Base-by-base conservation (phyloP, 1,140 invertebrate species). In the Aphelenchoides avenae region DNA sequence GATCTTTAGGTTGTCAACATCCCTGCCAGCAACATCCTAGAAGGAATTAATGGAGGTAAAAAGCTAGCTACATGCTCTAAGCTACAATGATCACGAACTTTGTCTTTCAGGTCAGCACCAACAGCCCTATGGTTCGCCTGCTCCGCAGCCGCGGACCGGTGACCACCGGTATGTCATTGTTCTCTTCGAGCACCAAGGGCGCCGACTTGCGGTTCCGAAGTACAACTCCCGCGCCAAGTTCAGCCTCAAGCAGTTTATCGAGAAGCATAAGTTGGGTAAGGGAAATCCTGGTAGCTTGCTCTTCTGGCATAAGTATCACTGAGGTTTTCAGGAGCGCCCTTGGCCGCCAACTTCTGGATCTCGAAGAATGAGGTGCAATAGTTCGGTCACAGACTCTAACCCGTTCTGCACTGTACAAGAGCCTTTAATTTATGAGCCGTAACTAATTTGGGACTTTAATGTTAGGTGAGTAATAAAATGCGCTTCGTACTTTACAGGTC, bases 91-190 rank as follows among this genome's bases (percentile, higher is more conserved):
- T n/a, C n/a, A n/a, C n/a, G n/a, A n/a, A n/a, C n/a, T n/a, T 5
- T 64, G 42, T 33, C 15, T 39, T 52, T 37, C 34, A 57, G 69
- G 71, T 3, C 74, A 76, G 53, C 73, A 76, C 56, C 70, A 74
- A 54, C 75, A 76, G 52, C 73, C 72, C 27, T 75, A 75, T 52
- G 73, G 73, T 22, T 64, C 57, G 24, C 73, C 73, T 9, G 75
- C 57, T 24, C 73, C 73, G 20, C 60, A 65, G 43, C 73, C 73
- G 27, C 57, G 73, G 27, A 77, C 73, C 36, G 73, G 67, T 34
- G 61, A 73, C 18, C 73, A 75, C 52, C 72, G 73, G 5, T 75
- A 75, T 43, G 39, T 75, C 13, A 77, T 75, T 46, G 68, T 75
- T 2, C 59, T 75, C 36, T 75, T 71, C 40, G 73, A 75, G 48